These are phyloP conservation scores for Octodonta nipae DNA, from an alignment of 2,888 invertebrate genomes.

Conservation along the genomic window DNA sequence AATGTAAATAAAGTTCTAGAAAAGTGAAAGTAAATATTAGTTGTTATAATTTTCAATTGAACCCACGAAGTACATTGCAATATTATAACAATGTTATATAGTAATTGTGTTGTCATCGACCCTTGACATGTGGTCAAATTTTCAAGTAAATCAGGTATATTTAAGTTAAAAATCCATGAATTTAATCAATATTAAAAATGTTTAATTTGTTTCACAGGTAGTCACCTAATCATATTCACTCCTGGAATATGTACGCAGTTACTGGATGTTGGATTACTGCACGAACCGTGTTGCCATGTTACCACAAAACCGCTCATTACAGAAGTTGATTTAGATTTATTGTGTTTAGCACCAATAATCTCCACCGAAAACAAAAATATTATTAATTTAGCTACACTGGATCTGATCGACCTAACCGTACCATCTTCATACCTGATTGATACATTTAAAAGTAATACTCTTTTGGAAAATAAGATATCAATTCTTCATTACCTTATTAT, in stretches of 20 bases:
- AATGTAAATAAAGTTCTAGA: too few species aligned
- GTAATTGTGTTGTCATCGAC: too few species aligned
- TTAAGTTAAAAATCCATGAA: neutral
- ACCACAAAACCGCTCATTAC: conserved; percentile 51
- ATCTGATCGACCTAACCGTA: conserved; percentile 53
- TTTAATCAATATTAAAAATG: neutral
- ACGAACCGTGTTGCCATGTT: conserved; percentile 73
- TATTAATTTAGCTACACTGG: conserved; percentile 57
- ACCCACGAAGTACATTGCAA: too few species aligned
- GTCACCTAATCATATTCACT: conserved; percentile 69
- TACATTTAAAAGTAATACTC: conserved; percentile 53
- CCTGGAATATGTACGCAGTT: conserved; percentile 76
- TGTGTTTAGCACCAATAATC: conserved; percentile 48
- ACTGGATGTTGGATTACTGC: conserved; percentile 68
- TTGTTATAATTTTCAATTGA: too few species aligned
- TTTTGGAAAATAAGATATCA: conserved; percentile 59
- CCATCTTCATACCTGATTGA: conserved; percentile 53
- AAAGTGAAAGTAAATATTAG: too few species aligned
- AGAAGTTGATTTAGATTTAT: conserved; percentile 49
- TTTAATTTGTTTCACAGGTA: conserved; percentile 39
- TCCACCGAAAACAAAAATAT: conserved; percentile 43
- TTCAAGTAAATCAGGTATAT: too few species aligned
- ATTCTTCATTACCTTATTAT: conserved; percentile 72
- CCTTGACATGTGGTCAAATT: too few species aligned
- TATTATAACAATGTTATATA: too few species aligned